Evolutionary conservation across 2,113 vertebrate species (phyloP).

Genomic region (Sinosuthora webbiana): DNA sequence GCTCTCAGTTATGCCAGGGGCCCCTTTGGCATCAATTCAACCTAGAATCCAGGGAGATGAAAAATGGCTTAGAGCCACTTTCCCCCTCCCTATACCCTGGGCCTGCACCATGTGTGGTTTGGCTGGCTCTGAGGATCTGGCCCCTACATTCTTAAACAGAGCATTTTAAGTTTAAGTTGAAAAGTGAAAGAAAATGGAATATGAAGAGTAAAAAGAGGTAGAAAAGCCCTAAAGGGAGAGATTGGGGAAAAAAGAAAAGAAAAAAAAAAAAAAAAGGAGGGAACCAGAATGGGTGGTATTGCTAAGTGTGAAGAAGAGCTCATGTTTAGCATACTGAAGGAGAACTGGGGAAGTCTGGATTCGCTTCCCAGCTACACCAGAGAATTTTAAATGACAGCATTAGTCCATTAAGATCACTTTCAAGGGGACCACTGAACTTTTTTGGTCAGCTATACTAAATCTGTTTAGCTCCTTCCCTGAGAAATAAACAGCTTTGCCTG

Average conservation of each 20-base stretch:
- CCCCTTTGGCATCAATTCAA: slow-evolving; percentile 66
- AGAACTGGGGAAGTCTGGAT: not conserved
- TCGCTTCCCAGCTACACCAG: not conserved
- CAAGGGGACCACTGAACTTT: not conserved
- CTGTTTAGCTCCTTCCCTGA: not conserved
- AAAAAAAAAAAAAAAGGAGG: not conserved
- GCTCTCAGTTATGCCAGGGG: slow-evolving; percentile 62
- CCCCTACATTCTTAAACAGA: slow-evolving; percentile 40
- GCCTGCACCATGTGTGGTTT: slow-evolving; percentile 62
- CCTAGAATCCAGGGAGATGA: slow-evolving; percentile 59
- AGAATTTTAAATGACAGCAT: not conserved
- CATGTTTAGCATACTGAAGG: not conserved
- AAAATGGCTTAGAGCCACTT: slow-evolving; percentile 59
- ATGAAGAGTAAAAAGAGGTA: slow-evolving; percentile 22
- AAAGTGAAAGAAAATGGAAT: slow-evolving; percentile 13
- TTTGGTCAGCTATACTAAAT: not conserved
- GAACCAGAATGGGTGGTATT: slow-evolving; percentile 8
- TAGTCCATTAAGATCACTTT: not conserved
- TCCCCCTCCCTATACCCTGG: slow-evolving; percentile 14
- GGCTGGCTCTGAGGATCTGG: slow-evolving; percentile 45
- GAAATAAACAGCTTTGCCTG: not conserved
- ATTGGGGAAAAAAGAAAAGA: not conserved
- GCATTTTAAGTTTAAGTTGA: slow-evolving; percentile 19
- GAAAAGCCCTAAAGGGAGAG: slow-evolving; percentile 8
- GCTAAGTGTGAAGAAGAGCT: slow-evolving; percentile 1